Evolutionary conservation across 2,888 invertebrate species (phyloP).

Genomic region (Callimorpha dominula): DNA sequence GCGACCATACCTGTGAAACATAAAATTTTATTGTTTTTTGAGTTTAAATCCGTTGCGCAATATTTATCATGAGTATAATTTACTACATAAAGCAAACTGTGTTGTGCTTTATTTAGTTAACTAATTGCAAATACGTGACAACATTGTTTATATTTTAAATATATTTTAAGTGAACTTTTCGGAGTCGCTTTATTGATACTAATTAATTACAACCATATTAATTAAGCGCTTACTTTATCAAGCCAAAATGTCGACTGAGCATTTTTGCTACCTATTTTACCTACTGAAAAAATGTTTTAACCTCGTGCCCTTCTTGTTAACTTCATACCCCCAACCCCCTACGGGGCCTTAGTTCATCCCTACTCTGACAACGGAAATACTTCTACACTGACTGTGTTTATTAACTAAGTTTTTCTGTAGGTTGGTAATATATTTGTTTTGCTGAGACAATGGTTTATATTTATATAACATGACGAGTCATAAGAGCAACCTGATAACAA

Average conservation of each 20-base stretch:
- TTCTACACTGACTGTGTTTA: not conserved
- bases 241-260: not conserved
- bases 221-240: not conserved
- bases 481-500: too few relatives aligned
- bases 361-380: not conserved
- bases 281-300: not conserved
- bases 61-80: not conserved
- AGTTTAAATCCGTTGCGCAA: not conserved
- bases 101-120: not conserved
- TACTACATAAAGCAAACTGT: not conserved
- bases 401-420: not conserved
- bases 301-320: not conserved
- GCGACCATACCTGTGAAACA: constrained; percentile 66
- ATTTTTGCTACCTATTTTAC: not conserved
- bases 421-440: not conserved
- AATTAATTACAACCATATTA: not conserved
- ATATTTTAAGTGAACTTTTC: not conserved
- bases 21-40: not conserved
- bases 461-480: too few relatives aligned
- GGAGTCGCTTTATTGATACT: not conserved
- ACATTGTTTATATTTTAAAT: not conserved
- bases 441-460: too few relatives aligned
- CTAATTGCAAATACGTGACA: constrained; percentile 4
- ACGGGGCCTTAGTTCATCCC: not conserved
- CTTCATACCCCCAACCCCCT: not conserved